A percentile compares a stretch with the other conserved stretches of the same genome.
Evolutionary conservation across 1,140 invertebrate species (phyloP).

Genomic region (Drosophila cardini): DNA sequence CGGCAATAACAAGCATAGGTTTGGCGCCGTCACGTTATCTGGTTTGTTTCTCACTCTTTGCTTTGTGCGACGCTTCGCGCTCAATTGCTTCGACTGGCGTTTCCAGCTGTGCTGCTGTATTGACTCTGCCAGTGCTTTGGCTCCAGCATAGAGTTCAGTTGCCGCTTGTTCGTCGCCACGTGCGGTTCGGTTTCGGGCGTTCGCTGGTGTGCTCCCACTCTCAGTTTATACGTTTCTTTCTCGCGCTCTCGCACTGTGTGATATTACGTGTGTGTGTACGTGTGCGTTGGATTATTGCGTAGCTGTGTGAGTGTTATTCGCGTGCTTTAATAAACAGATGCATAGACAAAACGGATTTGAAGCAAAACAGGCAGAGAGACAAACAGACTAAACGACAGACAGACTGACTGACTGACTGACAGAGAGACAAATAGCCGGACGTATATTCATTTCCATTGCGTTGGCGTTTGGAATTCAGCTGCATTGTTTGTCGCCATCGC

Average conservation of each 20-base stretch:
- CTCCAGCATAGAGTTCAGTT: conserved; percentile 63
- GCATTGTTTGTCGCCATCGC: conserved; percentile 24
- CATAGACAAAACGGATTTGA: conserved; percentile 17
- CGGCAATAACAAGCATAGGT: conserved; percentile 53
- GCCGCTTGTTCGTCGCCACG: conserved; percentile 74
- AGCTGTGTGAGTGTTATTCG: conserved; percentile 49
- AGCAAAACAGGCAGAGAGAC: conserved; percentile 6
- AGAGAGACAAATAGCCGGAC: background rate
- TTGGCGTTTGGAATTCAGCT: conserved; percentile 48
- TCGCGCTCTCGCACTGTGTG: conserved; percentile 20
- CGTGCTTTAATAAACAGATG: conserved; percentile 44
- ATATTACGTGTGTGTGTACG: conserved; percentile 34
- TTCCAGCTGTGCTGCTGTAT: conserved; percentile 50
- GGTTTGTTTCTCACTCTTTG: conserved; percentile 44
- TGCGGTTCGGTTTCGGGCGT: conserved; percentile 65
- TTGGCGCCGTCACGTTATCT: conserved; percentile 34
- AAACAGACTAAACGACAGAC: conserved; percentile 2
- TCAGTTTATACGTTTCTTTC: background rate
- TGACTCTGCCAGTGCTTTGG: conserved; percentile 4
- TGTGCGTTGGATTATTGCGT: conserved; percentile 13
- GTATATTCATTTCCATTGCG: conserved; percentile 45
- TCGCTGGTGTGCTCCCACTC: conserved; percentile 15
- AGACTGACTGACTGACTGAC: conserved; percentile 3
- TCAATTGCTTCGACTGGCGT: conserved; percentile 20
- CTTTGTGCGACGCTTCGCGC: conserved; percentile 39